These are phyloP conservation scores for Magallana angulata DNA, from an alignment of 1,140 invertebrate genomes.

Conservation along the genomic window DNA sequence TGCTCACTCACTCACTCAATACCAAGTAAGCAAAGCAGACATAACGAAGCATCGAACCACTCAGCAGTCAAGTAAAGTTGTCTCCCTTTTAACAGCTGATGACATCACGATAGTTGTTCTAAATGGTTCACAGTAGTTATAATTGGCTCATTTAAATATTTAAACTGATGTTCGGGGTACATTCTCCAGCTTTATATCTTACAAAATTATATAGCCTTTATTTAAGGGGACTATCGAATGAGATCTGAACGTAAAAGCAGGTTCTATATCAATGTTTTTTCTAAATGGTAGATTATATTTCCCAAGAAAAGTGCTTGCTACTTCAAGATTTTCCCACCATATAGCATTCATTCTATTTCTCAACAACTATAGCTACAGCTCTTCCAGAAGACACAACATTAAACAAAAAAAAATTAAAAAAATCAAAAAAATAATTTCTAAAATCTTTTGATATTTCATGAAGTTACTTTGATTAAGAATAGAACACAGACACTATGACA, in stretches of 20 bases:
- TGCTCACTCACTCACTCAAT: neutral
- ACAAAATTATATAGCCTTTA: too few relatives aligned
- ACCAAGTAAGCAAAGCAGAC: neutral
- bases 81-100: neutral
- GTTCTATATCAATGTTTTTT: too few relatives aligned
- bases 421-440: neutral
- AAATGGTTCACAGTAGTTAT: too few relatives aligned
- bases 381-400: neutral
- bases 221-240: neutral
- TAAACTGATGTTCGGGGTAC: too few relatives aligned
- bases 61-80: neutral
- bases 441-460: neutral
- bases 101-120: too few relatives aligned
- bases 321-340: too few relatives aligned
- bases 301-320: too few relatives aligned
- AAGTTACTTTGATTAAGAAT: neutral
- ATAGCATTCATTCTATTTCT: neutral
- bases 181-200: too few relatives aligned
- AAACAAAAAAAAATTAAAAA: slow-evolving; percentile 20
- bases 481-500: neutral
- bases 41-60: neutral
- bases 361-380: neutral
- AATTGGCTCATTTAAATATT: too few relatives aligned
- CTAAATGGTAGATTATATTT: too few relatives aligned
- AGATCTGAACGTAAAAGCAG: neutral